Conservation (phyloP, 2,888 invertebrate genomes). For the Drosophila affinis region DNA sequence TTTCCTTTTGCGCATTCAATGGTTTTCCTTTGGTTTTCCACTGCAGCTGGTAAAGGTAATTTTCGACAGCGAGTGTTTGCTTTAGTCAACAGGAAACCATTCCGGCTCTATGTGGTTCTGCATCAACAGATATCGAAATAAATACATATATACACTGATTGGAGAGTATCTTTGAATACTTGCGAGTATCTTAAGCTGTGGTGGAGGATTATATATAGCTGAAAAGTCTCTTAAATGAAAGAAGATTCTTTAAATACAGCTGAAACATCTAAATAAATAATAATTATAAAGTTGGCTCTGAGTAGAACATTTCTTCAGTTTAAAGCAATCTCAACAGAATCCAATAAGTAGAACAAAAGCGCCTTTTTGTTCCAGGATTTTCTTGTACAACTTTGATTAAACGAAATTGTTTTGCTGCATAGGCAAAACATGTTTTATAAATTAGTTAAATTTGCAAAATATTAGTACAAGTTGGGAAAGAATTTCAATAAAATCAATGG, state of each 20-base stretch:
- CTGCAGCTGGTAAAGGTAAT: slow-evolving; percentile 1
- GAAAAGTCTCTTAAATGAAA: neutral
- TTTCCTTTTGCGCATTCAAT: neutral
- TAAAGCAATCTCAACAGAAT: neutral
- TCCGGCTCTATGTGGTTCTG: neutral
- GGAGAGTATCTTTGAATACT: neutral
- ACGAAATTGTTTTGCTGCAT: too few species aligned
- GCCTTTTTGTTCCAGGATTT: neutral
- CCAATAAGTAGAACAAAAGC: neutral
- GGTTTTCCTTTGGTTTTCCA: slow-evolving; percentile 1
- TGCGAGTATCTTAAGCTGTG: neutral
- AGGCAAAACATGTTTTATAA: neutral
- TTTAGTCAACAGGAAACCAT: slow-evolving; percentile 1
- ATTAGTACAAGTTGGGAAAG: neutral
- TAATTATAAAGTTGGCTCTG: neutral
- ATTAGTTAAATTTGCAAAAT: neutral
- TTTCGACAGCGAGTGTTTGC: neutral
- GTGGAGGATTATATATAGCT: neutral
- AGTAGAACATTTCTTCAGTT: neutral
- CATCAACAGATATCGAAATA: neutral
- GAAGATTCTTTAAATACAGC: neutral
- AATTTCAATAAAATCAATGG: neutral
- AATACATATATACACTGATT: neutral
- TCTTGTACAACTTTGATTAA: neutral
- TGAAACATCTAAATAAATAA: neutral